Conservation (phyloP, 2,888 invertebrate genomes). For the Parasteatoda lunata region DNA sequence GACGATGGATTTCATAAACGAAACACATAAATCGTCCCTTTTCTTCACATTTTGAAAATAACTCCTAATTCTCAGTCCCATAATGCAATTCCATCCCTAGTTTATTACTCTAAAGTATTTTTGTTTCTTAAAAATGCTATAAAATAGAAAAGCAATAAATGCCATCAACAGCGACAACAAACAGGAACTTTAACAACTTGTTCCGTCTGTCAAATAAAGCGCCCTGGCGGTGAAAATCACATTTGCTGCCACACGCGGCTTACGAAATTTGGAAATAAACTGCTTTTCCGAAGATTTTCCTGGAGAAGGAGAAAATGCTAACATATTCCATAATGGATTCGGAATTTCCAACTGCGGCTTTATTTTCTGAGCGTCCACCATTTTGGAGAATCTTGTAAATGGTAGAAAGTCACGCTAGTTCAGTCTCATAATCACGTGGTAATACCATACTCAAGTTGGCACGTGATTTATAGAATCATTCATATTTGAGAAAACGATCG, state of each 20-base stretch:
- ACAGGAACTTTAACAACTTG: slow-evolving; percentile 26
- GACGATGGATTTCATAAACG: too few species aligned
- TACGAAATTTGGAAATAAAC: slow-evolving; percentile 41
- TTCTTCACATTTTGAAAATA: too few species aligned
- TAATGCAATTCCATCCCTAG: too few species aligned
- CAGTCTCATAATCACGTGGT: slow-evolving; percentile 37
- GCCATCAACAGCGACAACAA: background rate
- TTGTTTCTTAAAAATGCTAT: background rate
- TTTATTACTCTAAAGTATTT: too few species aligned
- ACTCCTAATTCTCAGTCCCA: too few species aligned
- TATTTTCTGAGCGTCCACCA: slow-evolving; percentile 33
- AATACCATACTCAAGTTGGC: slow-evolving; percentile 28
- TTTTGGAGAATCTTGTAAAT: slow-evolving; percentile 40
- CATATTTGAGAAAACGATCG: slow-evolving; percentile 40
- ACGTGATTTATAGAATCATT: slow-evolving; percentile 32
- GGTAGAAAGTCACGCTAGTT: slow-evolving; percentile 46
- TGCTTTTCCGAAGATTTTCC: slow-evolving; percentile 9
- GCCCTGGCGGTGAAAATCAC: slow-evolving; percentile 20
- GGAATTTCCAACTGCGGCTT: slow-evolving; percentile 14
- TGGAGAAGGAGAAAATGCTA: slow-evolving; percentile 16
- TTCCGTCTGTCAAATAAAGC: slow-evolving; percentile 31
- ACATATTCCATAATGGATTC: slow-evolving; percentile 49
- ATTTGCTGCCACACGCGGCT: slow-evolving; percentile 27
- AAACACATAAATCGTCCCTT: too few species aligned
- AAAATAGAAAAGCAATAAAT: background rate